Conservation (phyloP, 2,888 invertebrate species). For the Caenorhabditis angaria region DNA sequence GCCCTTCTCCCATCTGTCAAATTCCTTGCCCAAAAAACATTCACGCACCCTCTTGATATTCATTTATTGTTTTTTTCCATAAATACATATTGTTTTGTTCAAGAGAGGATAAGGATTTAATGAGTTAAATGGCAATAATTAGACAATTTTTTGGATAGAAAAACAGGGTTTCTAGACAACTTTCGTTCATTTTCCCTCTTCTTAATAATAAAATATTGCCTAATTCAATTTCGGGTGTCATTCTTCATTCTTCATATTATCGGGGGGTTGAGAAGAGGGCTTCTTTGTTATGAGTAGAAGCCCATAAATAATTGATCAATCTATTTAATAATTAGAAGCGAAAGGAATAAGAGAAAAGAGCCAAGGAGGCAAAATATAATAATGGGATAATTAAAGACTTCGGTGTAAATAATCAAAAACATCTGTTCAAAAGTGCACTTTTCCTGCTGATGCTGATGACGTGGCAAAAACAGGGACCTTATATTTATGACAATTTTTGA, state of each 20-base stretch:
- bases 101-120: neutral
- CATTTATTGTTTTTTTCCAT: slow-evolving; percentile 7
- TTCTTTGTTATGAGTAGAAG: neutral
- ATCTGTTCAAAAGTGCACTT: neutral
- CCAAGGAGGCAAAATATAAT: neutral
- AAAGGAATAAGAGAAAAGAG: neutral
- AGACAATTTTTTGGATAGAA: neutral
- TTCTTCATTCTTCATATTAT: neutral
- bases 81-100: too few species aligned
- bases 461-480: slow-evolving; percentile 3
- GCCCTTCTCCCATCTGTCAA: slow-evolving; percentile 6
- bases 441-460: slow-evolving; percentile 1
- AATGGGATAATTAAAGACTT: slow-evolving; percentile 1
- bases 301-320: slow-evolving; percentile 2
- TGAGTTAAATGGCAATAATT: neutral
- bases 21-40: neutral
- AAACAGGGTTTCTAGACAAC: too few species aligned
- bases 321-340: slow-evolving; percentile 2
- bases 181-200: neutral
- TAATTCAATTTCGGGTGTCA: neutral
- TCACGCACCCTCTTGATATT: neutral
- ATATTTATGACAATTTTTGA: too few species aligned
- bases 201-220: neutral
- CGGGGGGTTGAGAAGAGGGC: too few species aligned
- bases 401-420: slow-evolving; percentile 1